Conservation (phyloP, 2,797 vertebrate genomes). For the Acropternis orthonyx region DNA sequence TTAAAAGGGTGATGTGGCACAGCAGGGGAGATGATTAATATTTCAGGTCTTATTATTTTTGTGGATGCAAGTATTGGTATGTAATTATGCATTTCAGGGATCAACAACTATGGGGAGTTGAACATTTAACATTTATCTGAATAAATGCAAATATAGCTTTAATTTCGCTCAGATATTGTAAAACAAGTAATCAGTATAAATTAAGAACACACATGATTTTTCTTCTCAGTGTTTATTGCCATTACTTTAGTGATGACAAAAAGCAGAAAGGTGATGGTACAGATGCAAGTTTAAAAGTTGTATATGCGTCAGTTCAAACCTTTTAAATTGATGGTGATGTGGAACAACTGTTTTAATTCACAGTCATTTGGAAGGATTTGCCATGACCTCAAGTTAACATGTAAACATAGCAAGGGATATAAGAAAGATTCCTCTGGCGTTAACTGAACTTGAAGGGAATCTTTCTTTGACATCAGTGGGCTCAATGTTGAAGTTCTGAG, state of each 20-base stretch:
- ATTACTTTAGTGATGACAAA: slow-evolving; percentile 73
- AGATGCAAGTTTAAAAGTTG: slow-evolving; percentile 18
- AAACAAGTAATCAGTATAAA: slow-evolving; percentile 60
- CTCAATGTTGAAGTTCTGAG: background rate
- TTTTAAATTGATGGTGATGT: slow-evolving; percentile 50
- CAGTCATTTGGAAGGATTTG: slow-evolving; percentile 19
- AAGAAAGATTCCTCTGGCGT: background rate
- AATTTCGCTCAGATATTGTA: slow-evolving; percentile 50
- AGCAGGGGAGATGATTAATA: background rate
- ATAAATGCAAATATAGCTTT: slow-evolving; percentile 74
- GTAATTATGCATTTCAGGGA: slow-evolving; percentile 48
- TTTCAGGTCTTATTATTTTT: slow-evolving; percentile 61
- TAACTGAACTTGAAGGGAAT: background rate
- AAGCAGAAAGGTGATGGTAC: slow-evolving; percentile 67
- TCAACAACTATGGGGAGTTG: slow-evolving; percentile 44
- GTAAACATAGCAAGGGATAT: slow-evolving; percentile 50
- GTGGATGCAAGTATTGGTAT: background rate
- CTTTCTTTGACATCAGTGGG: background rate
- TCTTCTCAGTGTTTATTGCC: slow-evolving; percentile 59
- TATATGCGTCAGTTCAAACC: slow-evolving; percentile 17
- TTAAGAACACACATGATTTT: slow-evolving; percentile 59
- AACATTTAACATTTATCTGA: slow-evolving; percentile 69
- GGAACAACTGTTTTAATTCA: slow-evolving; percentile 54
- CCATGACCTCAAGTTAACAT: background rate
- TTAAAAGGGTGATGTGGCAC: slow-evolving; percentile 2